Percentiles rank a stretch among this genome's conserved stretches.
These are phyloP conservation scores for Pleuronectes platessa DNA, from an alignment of 2,113 vertebrate genomes.

Conservation along the genomic window DNA sequence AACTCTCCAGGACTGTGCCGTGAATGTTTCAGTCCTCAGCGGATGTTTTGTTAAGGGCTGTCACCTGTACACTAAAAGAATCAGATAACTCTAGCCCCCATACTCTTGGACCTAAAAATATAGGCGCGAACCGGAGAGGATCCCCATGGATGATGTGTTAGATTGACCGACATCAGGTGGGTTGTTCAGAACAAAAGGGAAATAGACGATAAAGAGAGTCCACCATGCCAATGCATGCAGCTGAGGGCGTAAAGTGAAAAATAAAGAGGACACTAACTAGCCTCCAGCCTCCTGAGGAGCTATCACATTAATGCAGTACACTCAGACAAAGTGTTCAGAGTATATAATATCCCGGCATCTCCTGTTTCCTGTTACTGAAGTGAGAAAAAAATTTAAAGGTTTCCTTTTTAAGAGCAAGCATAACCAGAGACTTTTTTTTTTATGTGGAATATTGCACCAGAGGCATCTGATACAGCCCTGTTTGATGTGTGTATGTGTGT, in stretches of 20 bases:
- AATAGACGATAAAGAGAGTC: constrained; percentile 18
- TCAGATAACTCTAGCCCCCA: neutral
- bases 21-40: neutral
- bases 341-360: constrained; percentile 38
- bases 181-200: constrained; percentile 11
- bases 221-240: neutral
- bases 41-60: neutral
- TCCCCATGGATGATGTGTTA: neutral
- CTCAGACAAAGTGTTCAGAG: constrained; percentile 60
- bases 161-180: constrained; percentile 20
- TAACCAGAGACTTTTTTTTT: constrained; percentile 35
- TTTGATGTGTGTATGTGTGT: neutral
- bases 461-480: constrained; percentile 39
- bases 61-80: neutral
- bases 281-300: constrained; percentile 54
- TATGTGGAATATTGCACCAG: constrained; percentile 39
- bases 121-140: neutral
- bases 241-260: constrained; percentile 9
- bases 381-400: constrained; percentile 5
- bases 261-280: constrained; percentile 57
- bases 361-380: constrained; percentile 26
- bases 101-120: neutral
- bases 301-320: constrained; percentile 64
- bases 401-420: constrained; percentile 16
- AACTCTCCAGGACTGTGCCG: too few species aligned